Evolutionary conservation across 1,140 invertebrate genomes (phyloP).

Genomic region (Drosophila tropicalis): DNA sequence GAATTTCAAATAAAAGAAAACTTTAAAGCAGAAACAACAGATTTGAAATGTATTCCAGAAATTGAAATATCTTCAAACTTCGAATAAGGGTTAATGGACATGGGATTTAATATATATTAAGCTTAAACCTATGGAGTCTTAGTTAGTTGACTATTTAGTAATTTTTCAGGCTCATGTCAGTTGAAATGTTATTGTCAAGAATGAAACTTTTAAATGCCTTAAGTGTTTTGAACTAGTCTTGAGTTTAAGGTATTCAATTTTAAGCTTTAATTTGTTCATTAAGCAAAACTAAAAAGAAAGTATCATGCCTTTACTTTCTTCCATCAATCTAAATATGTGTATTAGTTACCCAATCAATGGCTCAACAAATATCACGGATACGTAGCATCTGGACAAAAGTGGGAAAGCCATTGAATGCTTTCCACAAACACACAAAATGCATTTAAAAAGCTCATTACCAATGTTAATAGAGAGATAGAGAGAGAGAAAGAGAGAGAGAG

Average conservation of each 20-base stretch:
- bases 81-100: too few species aligned
- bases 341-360: slow-evolving; percentile 43
- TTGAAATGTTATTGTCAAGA: too few species aligned
- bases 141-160: too few species aligned
- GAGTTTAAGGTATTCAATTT: too few species aligned
- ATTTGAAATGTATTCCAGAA: background rate
- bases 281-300: slow-evolving; percentile 20
- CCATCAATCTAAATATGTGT: slow-evolving; percentile 27
- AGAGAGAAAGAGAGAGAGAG: background rate
- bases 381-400: slow-evolving; percentile 43
- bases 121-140: too few species aligned
- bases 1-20: background rate
- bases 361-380: slow-evolving; percentile 73
- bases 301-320: too few species aligned
- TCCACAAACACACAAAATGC: slow-evolving; percentile 69
- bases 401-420: slow-evolving; percentile 47
- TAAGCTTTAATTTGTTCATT: background rate
- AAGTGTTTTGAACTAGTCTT: too few species aligned
- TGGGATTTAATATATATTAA: too few species aligned
- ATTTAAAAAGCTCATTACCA: slow-evolving; percentile 78
- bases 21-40: background rate
- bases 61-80: too few species aligned
- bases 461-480: slow-evolving; percentile 61
- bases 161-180: too few species aligned
- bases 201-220: too few species aligned